Evolutionary conservation across 2,797 vertebrate species (phyloP), one percentile per base, ranked within the genome.

Genomic region (Crypturellus tataupa): DNA sequence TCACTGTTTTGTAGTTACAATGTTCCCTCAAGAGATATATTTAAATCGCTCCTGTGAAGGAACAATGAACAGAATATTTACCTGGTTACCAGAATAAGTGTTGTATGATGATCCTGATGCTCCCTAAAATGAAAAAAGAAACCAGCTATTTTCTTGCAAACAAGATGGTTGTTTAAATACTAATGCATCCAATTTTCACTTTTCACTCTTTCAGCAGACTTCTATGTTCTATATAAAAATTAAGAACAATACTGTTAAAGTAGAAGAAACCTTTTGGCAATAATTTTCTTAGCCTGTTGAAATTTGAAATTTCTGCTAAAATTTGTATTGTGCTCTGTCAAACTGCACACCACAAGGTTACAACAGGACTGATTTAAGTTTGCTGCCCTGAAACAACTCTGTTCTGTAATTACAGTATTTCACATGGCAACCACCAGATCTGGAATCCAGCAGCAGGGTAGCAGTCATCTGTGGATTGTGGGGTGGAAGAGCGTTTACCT

Each of bases 401-500:
- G 4, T 13, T 47, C 31, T 72, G 6, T 29, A 23, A 31, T 10
- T 56, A 31, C 1, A 17, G 3, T 2, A 9, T 4, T 17, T 21
- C 44, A 27, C 40, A 27, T 0, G 10, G n/a, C 47, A 88, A 12
- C 39, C 53, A 40, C 9, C 56, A 1, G 6, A 42, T 0, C 4
- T 5, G 65, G 25, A 65, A 11, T 12, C 9, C 8, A 46, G 59
- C 27, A 59, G 29, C 9, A 5, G 53, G 79, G 35, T 39, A 39
- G 49, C 13, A 17, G 27, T 67, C 46, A 6, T 14, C 31, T 79
- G 19, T 6, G 5, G 37, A 39, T 10, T 39, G 37, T 39, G 51
- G 27, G 20, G n/a, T 80, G 69, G 72, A 87, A 71, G 62, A 94
- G 19, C 37, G 78, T 67, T 92, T 94, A 95, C 90, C 90, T 96